phyloP scores from a whole-genome alignment of 2,888 invertebrate genomes.

The Cerastis rubricosa region DNA sequence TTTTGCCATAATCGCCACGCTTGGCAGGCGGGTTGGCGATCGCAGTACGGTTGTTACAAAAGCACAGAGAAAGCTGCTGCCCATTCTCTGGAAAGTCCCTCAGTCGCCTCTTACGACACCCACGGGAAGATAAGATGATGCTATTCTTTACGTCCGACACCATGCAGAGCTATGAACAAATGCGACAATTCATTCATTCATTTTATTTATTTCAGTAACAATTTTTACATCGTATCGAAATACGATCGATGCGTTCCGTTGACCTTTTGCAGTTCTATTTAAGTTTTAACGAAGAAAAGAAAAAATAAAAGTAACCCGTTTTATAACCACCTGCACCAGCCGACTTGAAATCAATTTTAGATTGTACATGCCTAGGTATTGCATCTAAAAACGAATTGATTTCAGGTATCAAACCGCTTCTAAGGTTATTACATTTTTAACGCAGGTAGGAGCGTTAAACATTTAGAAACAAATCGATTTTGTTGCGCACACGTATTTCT shows the following conservation, averaged over 20 bases:
- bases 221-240: no score
- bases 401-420: neutral
- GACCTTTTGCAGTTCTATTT: neutral
- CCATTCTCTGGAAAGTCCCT: no score
- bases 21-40: no score
- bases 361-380: neutral
- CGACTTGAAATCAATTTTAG: neutral
- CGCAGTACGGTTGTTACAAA: no score
- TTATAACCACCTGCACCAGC: neutral
- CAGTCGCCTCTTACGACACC: no score
- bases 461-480: constrained; percentile 11
- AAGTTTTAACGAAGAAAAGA: neutral
- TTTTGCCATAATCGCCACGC: no score
- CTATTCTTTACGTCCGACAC: no score
- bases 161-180: neutral
- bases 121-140: no score
- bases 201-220: no score
- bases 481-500: neutral
- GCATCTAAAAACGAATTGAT: neutral
- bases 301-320: neutral
- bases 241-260: neutral
- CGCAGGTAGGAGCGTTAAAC: neutral
- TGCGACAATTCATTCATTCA: no score
- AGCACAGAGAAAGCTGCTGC: no score
- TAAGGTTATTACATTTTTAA: neutral